phyloP scores from a whole-genome alignment of 2,113 vertebrate species.

The Sebastes fasciatus region DNA sequence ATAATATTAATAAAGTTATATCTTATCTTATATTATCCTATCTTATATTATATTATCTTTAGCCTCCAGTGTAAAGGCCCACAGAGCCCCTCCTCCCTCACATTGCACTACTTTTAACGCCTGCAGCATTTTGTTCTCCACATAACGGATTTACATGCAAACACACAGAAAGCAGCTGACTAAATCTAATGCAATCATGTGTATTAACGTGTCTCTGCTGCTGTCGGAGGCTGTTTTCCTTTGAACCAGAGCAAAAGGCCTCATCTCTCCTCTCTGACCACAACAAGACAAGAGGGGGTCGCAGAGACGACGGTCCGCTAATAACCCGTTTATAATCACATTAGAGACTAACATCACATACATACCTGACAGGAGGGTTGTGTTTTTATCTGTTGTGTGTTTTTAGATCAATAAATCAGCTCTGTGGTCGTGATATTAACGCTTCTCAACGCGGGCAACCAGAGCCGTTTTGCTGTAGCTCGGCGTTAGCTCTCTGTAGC shows the following conservation, averaged over 20 bases:
- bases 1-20: too few species aligned
- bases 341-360: neutral
- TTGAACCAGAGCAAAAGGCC: slow-evolving; percentile 60
- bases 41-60: too few species aligned
- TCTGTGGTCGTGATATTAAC: neutral
- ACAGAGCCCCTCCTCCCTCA: slow-evolving; percentile 54
- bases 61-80: slow-evolving; percentile 18
- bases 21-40: too few species aligned
- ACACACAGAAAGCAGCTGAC: rapidly evolving
- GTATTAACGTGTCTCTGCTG: neutral
- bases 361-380: slow-evolving; percentile 22
- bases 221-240: neutral
- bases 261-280: neutral
- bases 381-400: neutral
- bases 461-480: slow-evolving; percentile 48
- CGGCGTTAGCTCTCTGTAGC: slow-evolving; percentile 7
- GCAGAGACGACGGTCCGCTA: slow-evolving; percentile 41
- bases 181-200: neutral
- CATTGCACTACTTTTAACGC: neutral
- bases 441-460: slow-evolving; percentile 22
- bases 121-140: neutral
- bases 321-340: slow-evolving; percentile 26
- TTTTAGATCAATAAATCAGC: slow-evolving; percentile 14
- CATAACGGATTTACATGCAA: rapidly evolving
- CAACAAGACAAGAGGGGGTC: slow-evolving; percentile 26